These are phyloP conservation scores for Piliocolobus tephrosceles DNA, from an alignment of 2,113 vertebrate genomes.

Conservation along the genomic window DNA sequence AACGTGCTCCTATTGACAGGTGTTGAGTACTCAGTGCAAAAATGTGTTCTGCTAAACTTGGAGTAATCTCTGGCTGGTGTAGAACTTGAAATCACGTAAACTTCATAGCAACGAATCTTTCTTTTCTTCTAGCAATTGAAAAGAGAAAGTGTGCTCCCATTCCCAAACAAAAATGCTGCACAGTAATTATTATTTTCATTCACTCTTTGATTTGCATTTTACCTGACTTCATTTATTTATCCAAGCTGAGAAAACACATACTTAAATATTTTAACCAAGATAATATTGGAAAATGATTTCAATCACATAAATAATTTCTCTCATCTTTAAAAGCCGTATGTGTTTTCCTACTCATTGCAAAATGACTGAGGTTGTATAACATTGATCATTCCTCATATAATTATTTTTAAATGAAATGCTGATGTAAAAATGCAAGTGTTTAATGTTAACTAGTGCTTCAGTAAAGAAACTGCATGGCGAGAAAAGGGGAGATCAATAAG, in stretches of 20 bases:
- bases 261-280: not conserved
- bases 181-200: slow-evolving; percentile 19
- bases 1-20: not conserved
- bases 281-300: not conserved
- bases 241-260: not conserved
- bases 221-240: not conserved
- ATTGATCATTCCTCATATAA: not conserved
- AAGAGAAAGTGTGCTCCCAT: not conserved
- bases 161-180: not conserved
- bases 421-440: slow-evolving; percentile 5
- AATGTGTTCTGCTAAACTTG: not conserved
- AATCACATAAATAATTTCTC: slow-evolving; percentile 2
- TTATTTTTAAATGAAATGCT: slow-evolving; percentile 29
- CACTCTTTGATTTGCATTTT: not conserved
- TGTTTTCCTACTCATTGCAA: not conserved
- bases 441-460: not conserved
- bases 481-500: not conserved
- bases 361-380: not conserved
- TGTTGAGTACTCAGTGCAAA: not conserved
- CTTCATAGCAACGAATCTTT: not conserved
- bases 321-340: slow-evolving; percentile 7
- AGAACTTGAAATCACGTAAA: slow-evolving; percentile 22
- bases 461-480: not conserved
- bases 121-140: not conserved
- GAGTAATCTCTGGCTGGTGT: not conserved